Conservation (phyloP, 1,140 invertebrate genomes). For the Drosophila parabipectinata region DNA sequence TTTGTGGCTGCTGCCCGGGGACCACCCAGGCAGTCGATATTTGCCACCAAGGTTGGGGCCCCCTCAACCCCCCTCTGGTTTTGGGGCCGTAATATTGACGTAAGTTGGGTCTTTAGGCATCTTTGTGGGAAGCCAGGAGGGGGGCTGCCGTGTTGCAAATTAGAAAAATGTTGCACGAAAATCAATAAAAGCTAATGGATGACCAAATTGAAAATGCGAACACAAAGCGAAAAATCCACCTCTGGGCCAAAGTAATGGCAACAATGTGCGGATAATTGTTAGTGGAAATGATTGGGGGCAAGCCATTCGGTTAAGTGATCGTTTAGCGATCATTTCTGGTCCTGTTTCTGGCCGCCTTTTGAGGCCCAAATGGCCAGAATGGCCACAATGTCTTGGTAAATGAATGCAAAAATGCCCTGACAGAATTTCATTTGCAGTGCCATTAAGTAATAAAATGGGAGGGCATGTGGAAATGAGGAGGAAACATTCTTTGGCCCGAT, state of each 20-base stretch:
- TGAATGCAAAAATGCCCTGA: constrained; percentile 30
- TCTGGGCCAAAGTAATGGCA: constrained; percentile 20
- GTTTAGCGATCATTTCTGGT: constrained; percentile 35
- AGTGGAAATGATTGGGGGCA: constrained; percentile 39
- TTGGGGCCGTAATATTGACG: constrained; percentile 1
- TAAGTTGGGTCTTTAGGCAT: not conserved
- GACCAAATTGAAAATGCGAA: constrained; percentile 55
- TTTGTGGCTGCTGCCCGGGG: constrained; percentile 12
- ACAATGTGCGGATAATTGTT: constrained; percentile 51
- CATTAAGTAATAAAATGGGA: constrained; percentile 26
- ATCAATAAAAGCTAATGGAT: constrained; percentile 75
- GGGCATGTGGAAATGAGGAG: constrained; percentile 22
- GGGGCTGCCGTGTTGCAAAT: constrained; percentile 53
- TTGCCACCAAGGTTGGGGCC: constrained; percentile 61
- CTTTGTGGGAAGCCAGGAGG: too few species aligned
- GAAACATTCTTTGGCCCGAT: constrained; percentile 9
- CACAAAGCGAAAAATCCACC: not conserved
- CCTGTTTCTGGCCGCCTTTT: not conserved
- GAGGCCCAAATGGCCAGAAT: not conserved
- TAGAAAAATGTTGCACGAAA: constrained; percentile 75
- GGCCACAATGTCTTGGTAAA: constrained; percentile 21
- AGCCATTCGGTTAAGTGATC: constrained; percentile 38
- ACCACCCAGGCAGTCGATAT: constrained; percentile 66
- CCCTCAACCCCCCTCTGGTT: not conserved
- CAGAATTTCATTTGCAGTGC: constrained; percentile 12